Evolutionary conservation across 2,888 invertebrate genomes (phyloP), one percentile per base, ranked within the genome.

Genomic region (Caenorhabditis imperialis): DNA sequence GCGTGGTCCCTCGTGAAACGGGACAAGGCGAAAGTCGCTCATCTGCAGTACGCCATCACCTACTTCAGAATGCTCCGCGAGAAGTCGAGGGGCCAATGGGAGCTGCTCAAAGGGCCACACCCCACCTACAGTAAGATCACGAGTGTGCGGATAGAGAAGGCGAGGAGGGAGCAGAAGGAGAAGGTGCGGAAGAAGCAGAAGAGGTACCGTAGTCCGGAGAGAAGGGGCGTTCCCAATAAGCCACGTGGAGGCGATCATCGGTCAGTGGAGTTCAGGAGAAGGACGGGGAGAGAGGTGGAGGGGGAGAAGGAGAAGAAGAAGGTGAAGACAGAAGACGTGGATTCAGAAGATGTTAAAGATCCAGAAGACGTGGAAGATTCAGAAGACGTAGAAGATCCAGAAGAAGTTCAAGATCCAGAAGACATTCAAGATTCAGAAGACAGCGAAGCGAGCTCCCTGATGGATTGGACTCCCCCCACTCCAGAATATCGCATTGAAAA

Each of bases 1-100:
- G 55, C 55, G 3, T 55, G 55, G 55, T 55, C 55, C 2, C n/a
- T 55, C 33, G 30, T 55, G 7, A 8, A 16, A 3, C 25, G 27
- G n/a, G 44, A 55, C n/a, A 7, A 2, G 1, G 27, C 3, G 12
- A 47, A 47, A 22, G 3, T 23, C 2, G 5, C 42, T 16, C 47
- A 47, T 27, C 47, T 27, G 10, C 27, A 55, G 18, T 55, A 55
- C 18, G 16, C 30, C 1, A 44, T 55, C 20, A 55, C 44, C 8
- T 55, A 55, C 12, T 55, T 30, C 44, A 30, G 30, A 10, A 25
- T 55, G 30, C 22, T 55, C 3, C 6, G 55, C 10, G 27, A 30
- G n/a, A 55, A 55, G 38, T 42, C 42, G 38, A 10, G 22, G 20
- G 30, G 42, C n/a, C 55, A 55, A 16, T 12, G 38, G n/a, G 27